Percentiles rank a stretch among this genome's conserved stretches.
phyloP scores from a whole-genome alignment of 2,113 vertebrate genomes.

The Agelaius phoeniceus region DNA sequence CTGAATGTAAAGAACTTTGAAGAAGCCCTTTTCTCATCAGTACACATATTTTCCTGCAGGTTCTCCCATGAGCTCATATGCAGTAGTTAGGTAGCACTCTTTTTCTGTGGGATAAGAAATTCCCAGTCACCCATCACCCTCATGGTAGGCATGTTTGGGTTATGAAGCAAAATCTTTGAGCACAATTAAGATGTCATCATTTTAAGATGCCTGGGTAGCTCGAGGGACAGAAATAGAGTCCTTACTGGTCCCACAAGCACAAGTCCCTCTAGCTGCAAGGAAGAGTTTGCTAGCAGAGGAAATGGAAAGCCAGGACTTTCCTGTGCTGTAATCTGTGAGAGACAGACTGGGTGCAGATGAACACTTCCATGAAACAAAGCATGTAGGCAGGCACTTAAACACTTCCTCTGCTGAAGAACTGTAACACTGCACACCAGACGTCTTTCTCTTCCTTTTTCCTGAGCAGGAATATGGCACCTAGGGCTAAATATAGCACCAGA shows the following conservation, averaged over 20 bases:
- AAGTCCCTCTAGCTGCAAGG: background rate
- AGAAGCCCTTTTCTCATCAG: background rate
- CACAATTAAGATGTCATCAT: background rate
- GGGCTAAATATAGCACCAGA: conserved; percentile 6
- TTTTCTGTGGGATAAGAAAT: background rate
- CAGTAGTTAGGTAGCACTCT: background rate
- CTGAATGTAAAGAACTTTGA: background rate
- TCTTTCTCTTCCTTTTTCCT: conserved; percentile 41
- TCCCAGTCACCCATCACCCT: background rate
- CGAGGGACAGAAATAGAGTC: background rate
- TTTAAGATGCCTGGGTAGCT: background rate
- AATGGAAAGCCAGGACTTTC: background rate
- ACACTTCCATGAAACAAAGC: background rate
- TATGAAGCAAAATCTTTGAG: background rate
- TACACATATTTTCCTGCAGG: background rate
- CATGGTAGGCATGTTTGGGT: background rate
- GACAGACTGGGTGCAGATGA: background rate
- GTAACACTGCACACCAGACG: background rate
- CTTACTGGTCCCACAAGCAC: background rate
- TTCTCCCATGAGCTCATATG: background rate
- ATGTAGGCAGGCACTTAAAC: background rate
- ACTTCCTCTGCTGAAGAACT: conserved; percentile 21
- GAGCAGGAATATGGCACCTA: background rate
- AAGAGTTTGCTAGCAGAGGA: background rate
- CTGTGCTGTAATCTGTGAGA: background rate